Conservation (phyloP, 1,140 invertebrate genomes). For the Eciton burchellii region DNA sequence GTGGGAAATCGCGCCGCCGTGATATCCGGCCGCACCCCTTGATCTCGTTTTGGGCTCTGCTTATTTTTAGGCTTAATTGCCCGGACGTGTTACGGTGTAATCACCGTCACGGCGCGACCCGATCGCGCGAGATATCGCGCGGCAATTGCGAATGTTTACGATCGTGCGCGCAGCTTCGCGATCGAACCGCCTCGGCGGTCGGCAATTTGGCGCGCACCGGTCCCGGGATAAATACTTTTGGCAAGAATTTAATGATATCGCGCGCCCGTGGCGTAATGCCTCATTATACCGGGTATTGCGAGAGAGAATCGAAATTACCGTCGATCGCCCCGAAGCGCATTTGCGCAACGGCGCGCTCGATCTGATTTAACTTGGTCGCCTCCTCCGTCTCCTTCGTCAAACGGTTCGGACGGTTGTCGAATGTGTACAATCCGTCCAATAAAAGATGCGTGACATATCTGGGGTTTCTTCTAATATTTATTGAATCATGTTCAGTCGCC, state of each 20-base stretch:
- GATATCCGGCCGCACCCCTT: slow-evolving; percentile 53
- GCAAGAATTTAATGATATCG: slow-evolving; percentile 34
- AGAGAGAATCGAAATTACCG: slow-evolving; percentile 13
- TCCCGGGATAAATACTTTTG: slow-evolving; percentile 40
- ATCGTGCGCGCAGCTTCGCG: slow-evolving; percentile 28
- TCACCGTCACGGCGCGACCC: slow-evolving; percentile 52
- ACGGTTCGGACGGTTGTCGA: not conserved
- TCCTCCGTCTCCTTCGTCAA: not conserved
- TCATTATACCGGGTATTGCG: slow-evolving; percentile 20
- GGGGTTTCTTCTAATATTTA: slow-evolving; percentile 1
- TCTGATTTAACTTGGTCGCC: slow-evolving; percentile 26
- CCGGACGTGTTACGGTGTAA: slow-evolving; percentile 74
- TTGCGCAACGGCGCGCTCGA: slow-evolving; percentile 8
- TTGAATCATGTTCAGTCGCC: slow-evolving; percentile 2
- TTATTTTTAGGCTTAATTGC: slow-evolving; percentile 78
- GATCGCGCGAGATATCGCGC: slow-evolving; percentile 59
- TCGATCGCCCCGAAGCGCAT: not conserved
- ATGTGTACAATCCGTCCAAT: not conserved
- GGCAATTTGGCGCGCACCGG: slow-evolving; percentile 36
- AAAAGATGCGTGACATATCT: not conserved
- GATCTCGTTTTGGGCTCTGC: slow-evolving; percentile 54
- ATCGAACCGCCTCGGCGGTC: slow-evolving; percentile 10
- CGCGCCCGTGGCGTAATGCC: slow-evolving; percentile 33
- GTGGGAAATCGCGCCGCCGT: slow-evolving; percentile 48
- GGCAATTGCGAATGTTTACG: slow-evolving; percentile 43